Percentiles rank a stretch among this genome's conserved stretches.
Conservation (phyloP, 2,888 invertebrate genomes). For the Trissolcus brochymenae region DNA sequence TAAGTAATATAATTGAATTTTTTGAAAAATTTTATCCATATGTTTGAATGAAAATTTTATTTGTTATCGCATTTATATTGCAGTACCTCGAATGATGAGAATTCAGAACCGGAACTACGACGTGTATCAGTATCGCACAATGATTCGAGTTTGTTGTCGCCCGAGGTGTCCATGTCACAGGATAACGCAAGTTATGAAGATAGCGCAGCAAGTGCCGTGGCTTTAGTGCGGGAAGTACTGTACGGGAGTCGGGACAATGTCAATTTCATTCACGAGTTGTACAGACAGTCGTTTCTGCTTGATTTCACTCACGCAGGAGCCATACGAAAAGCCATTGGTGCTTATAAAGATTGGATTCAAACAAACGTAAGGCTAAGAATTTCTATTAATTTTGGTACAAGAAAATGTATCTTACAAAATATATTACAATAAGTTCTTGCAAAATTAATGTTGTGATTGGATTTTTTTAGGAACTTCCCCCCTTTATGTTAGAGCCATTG, state of each 20-base stretch:
- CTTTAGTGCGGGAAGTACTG: conserved; percentile 91
- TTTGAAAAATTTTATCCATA: neutral
- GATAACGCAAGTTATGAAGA: conserved; percentile 71
- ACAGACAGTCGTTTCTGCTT: conserved; percentile 93
- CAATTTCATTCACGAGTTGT: conserved; percentile 95
- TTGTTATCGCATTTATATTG: conserved; percentile 58
- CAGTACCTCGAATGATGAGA: conserved; percentile 75
- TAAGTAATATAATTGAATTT: conserved; percentile 55
- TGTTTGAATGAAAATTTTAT: conserved; percentile 2
- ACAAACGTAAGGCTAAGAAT: conserved; percentile 82
- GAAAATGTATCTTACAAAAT: neutral
- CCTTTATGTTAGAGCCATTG: conserved; percentile 85
- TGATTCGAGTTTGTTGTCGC: conserved; percentile 69
- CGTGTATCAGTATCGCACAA: conserved; percentile 75
- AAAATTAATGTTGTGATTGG: neutral
- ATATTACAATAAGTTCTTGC: neutral
- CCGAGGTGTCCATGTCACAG: conserved; percentile 65
- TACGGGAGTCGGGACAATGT: conserved; percentile 93
- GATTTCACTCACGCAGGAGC: conserved; percentile 93
- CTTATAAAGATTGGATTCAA: conserved; percentile 97
- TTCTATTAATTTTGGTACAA: no score
- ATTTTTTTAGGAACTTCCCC: conserved; percentile 82
- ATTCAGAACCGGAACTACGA: conserved; percentile 73
- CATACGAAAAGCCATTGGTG: conserved; percentile 90
- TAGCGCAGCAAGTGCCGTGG: conserved; percentile 77